phyloP scores from a whole-genome alignment of 2,113 vertebrate species.

The Toxostoma redivivum region DNA sequence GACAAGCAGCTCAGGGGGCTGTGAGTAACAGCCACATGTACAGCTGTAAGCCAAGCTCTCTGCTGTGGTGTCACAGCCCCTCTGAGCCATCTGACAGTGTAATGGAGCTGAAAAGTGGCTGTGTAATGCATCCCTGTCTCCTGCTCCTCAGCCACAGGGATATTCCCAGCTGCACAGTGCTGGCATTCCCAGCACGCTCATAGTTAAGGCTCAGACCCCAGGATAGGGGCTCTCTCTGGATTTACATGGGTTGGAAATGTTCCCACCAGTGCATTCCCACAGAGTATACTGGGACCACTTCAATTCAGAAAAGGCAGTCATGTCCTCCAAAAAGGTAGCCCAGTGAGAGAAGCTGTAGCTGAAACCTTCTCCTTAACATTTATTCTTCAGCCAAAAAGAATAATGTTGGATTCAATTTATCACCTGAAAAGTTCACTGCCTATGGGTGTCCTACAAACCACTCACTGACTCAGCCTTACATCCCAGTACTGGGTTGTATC shows the following conservation, averaged over 20 bases:
- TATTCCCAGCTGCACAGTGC: not conserved
- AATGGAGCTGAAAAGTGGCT: conserved; percentile 48
- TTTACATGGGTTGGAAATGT: fast-evolving
- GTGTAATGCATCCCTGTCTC: not conserved
- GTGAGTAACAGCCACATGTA: conserved; percentile 15
- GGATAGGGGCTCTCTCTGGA: not conserved
- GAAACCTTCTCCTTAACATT: not conserved
- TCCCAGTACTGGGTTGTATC: not conserved
- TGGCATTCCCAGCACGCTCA: fast-evolving
- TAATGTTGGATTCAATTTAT: not conserved
- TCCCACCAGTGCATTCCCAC: not conserved
- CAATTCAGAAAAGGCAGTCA: not conserved
- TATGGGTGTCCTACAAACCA: not conserved
- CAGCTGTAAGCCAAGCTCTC: conserved; percentile 9
- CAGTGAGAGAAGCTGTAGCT: not conserved
- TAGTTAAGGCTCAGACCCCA: not conserved
- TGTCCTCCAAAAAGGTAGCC: not conserved
- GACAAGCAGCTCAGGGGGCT: not conserved
- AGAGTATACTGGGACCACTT: not conserved
- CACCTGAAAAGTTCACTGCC: not conserved
- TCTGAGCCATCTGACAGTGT: conserved; percentile 26
- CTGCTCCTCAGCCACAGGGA: not conserved
- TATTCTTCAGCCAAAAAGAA: not conserved
- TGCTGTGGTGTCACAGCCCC: conserved; percentile 13
- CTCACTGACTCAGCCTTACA: not conserved